Percentiles rank a stretch among this genome's conserved stretches.
phyloP scores from a whole-genome alignment of 2,113 vertebrate species.

The Sus scrofa region DNA sequence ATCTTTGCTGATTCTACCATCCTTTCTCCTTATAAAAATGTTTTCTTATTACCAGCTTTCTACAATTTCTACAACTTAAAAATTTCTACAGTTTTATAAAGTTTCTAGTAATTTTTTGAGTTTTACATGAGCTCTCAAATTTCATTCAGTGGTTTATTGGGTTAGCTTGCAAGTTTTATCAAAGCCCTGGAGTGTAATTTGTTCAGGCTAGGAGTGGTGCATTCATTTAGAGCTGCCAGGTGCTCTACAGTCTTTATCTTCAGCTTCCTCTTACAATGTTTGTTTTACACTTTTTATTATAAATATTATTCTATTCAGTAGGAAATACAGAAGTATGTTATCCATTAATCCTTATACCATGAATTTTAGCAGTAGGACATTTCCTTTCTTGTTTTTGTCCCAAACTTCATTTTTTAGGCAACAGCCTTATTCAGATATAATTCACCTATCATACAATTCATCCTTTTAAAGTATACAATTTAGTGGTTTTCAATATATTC shows the following conservation, averaged over 20 bases:
- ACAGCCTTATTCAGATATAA: background rate
- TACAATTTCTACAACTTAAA: background rate
- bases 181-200: conserved; percentile 19
- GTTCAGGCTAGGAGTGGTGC: conserved; percentile 7
- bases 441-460: background rate
- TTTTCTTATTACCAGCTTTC: background rate
- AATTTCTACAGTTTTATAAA: background rate
- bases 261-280: conserved; percentile 63
- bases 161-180: conserved; percentile 57
- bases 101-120: background rate
- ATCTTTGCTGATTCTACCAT: background rate
- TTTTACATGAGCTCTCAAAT: conserved; percentile 9
- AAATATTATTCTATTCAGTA: conserved; percentile 38
- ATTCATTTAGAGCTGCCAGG: conserved; percentile 54
- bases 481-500: background rate
- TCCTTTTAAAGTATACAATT: background rate
- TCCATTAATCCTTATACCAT: conserved; percentile 19
- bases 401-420: background rate
- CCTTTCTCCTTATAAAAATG: conserved; percentile 28
- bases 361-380: conserved; percentile 18
- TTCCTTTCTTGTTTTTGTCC: conserved; percentile 2
- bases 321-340: conserved; percentile 27
- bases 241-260: conserved; percentile 41
- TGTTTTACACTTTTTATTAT: conserved; percentile 66
- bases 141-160: conserved; percentile 8